Evolutionary conservation across 2,888 invertebrate genomes (phyloP), one percentile per base, ranked within the genome.

Genomic region (Bugula neritina): DNA sequence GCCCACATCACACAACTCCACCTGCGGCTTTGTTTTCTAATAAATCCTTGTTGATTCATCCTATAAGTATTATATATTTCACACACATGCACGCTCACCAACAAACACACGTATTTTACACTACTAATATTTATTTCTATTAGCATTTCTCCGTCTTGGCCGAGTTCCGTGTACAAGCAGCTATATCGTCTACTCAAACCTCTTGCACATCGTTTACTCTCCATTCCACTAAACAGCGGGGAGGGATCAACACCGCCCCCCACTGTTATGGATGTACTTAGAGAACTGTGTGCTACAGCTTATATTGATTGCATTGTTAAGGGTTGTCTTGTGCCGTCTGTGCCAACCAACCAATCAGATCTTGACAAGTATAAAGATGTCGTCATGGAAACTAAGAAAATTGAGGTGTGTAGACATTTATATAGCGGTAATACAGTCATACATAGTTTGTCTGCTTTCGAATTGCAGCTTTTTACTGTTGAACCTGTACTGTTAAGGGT

Each of bases 261-360:
- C 31, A 31, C 63, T 13, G 21, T 63, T 54, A 85, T 91, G 79
- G 84, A 81, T 73, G 86, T 85, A 63, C 80, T 88, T 57, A 87
- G 88, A 2, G 84, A 83, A 35, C 80, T 86, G 69, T 80, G 88
- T 5, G 84, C 87, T 69, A 84, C 86, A 72, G 87, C 89, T 69
- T 88, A 93, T 77, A 87, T 90, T 29, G 87, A 89, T 25, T 80
- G 88, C 25, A 84, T 93, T 54, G 88, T 91, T 1, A 88, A 89
- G 74, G 88, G 91, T 77, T 93, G 92, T 79, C 86, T 94, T 10
- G 86, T 89, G 70, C 87, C 89, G 75, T 90, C 91, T 0, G 89
- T 93, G 78, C 94, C 94, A 0, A 89, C 89, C 75, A 90, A 89
- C 71, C 89, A 89, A 75, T 88, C 88, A 72, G 91, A 91, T 75